Conservation (phyloP, 2,888 invertebrate species). For the Cryptus armator region DNA sequence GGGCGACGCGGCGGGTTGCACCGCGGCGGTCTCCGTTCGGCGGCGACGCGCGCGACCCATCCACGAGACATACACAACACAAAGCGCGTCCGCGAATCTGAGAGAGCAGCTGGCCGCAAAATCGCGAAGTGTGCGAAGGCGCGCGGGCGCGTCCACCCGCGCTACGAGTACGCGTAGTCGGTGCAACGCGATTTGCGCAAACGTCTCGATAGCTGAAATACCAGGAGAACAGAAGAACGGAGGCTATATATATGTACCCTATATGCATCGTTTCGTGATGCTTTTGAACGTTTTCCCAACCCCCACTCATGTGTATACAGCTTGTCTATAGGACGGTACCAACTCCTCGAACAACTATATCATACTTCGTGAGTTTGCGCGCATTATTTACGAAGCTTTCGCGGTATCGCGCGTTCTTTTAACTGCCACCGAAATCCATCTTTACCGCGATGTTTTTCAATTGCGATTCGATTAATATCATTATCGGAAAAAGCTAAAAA, state of each 20-base stretch:
- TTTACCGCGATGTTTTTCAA: not conserved
- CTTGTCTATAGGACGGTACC: not conserved
- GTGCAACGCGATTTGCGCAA: conserved; percentile 81
- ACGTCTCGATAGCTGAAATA: conserved; percentile 81
- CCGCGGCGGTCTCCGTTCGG: not conserved
- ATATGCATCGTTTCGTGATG: conserved; percentile 29
- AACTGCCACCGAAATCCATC: not conserved
- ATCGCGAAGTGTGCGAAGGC: conserved; percentile 55
- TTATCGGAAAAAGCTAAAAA: not conserved
- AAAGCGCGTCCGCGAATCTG: conserved; percentile 23
- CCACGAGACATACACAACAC: conserved; percentile 1
- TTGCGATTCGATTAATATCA: not conserved
- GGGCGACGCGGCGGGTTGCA: conserved; percentile 34
- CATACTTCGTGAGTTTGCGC: not conserved
- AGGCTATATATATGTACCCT: conserved; percentile 16
- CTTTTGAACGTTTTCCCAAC: conserved; percentile 9
- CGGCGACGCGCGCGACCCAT: conserved; percentile 34
- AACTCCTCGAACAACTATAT: not conserved
- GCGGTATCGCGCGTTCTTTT: not conserved
- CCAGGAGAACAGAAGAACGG: conserved; percentile 78
- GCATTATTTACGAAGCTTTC: not conserved
- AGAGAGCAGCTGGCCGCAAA: conserved; percentile 46
- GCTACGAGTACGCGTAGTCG: conserved; percentile 68
- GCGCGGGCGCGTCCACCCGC: conserved; percentile 36
- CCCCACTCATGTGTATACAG: not conserved